Evolutionary conservation across 1,140 invertebrate genomes (phyloP).

Genomic region (Calephelis virginiensis): DNA sequence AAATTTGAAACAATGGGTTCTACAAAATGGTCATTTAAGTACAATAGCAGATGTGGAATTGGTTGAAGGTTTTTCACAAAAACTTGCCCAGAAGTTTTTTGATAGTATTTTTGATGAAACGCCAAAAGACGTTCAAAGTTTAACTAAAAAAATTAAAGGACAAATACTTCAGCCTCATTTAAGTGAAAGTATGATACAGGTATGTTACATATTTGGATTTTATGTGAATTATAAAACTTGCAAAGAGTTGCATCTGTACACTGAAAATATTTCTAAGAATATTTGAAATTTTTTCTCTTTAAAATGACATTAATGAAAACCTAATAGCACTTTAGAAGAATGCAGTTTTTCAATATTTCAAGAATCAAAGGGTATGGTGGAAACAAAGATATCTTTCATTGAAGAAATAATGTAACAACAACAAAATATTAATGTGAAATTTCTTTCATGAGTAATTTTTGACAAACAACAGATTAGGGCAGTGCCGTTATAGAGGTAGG

Average conservation of each 20-base stretch:
- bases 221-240: conserved; percentile 18
- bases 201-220: conserved; percentile 27
- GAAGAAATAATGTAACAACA: too few relatives aligned
- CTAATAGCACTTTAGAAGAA: too few relatives aligned
- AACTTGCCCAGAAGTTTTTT: conserved; percentile 49
- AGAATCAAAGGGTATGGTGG: too few relatives aligned
- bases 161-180: conserved; percentile 58
- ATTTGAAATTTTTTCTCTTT: too few relatives aligned
- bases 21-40: conserved; percentile 51
- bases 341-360: too few relatives aligned
- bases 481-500: too few relatives aligned
- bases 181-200: conserved; percentile 45
- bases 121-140: conserved; percentile 24
- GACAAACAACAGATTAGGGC: too few relatives aligned
- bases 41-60: conserved; percentile 47
- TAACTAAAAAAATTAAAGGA: conserved; percentile 55
- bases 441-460: too few relatives aligned
- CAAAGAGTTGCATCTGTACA: background rate
- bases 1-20: conserved; percentile 52
- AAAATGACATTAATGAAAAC: too few relatives aligned
- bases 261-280: too few relatives aligned
- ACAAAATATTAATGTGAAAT: too few relatives aligned
- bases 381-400: too few relatives aligned
- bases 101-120: conserved; percentile 55
- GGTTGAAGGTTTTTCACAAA: conserved; percentile 59